Percentiles rank a stretch among this genome's conserved stretches.
phyloP scores from a whole-genome alignment of 2,888 invertebrate genomes.

The Thymelicus acteon region DNA sequence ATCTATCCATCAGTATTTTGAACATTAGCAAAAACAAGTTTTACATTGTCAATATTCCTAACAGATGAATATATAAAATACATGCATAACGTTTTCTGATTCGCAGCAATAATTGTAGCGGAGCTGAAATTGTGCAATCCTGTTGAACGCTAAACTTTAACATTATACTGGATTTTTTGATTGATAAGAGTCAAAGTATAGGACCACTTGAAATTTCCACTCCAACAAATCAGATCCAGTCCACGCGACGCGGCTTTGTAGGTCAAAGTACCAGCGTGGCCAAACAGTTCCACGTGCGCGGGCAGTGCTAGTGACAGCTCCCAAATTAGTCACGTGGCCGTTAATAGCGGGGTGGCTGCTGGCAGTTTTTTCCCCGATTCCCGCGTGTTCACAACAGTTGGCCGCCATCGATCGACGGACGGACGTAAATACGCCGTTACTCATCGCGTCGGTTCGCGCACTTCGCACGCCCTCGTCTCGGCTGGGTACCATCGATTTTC shows the following conservation, averaged over 20 bases:
- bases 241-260: slow-evolving; percentile 27
- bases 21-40: no score
- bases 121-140: no score
- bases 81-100: no score
- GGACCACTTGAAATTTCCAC: not conserved
- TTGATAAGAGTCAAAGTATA: not conserved
- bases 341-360: slow-evolving; percentile 74
- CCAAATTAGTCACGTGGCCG: slow-evolving; percentile 83
- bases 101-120: no score
- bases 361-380: slow-evolving; percentile 68
- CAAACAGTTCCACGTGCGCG: slow-evolving; percentile 64
- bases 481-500: slow-evolving; percentile 78
- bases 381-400: slow-evolving; percentile 82
- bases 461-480: slow-evolving; percentile 48
- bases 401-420: slow-evolving; percentile 72
- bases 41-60: no score
- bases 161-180: not conserved
- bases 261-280: slow-evolving; percentile 39
- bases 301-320: slow-evolving; percentile 78
- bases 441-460: slow-evolving; percentile 55
- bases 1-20: no score
- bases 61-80: no score
- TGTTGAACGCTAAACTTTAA: no score
- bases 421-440: slow-evolving; percentile 68
- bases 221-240: not conserved